Evolutionary conservation across 92 coral and sea anemone genomes (phyloP).

Genomic region (Epizoanthus illoricatus): DNA sequence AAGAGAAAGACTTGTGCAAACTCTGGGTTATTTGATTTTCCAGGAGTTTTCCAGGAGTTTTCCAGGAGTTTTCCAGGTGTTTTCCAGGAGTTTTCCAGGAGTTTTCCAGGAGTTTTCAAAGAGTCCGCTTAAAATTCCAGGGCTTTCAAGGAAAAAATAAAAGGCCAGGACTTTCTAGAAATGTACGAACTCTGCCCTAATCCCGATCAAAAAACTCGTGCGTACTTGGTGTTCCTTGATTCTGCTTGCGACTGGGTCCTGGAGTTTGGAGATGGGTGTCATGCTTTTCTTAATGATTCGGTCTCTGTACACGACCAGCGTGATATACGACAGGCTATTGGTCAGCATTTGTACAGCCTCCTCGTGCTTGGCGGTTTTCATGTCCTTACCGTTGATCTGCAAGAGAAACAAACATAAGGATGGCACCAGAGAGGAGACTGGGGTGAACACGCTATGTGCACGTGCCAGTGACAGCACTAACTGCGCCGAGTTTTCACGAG

Average conservation of each 20-base stretch:
- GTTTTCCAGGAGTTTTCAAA: too few relatives aligned
- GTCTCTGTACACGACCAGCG: slow-evolving; percentile 86
- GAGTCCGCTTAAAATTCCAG: too few relatives aligned
- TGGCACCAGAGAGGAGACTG: background rate
- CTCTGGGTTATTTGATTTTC: too few relatives aligned
- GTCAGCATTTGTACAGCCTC: slow-evolving; percentile 98
- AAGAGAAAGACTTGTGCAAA: too few relatives aligned
- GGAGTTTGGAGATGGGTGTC: slow-evolving; percentile 90
- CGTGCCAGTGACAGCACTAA: background rate
- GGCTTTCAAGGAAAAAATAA: too few relatives aligned
- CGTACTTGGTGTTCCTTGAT: slow-evolving; percentile 66
- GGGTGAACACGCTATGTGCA: background rate
- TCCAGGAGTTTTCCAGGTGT: too few relatives aligned
- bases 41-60: too few relatives aligned
- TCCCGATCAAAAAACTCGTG: background rate
- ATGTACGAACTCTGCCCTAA: background rate
- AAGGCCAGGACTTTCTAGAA: too few relatives aligned
- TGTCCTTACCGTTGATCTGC: slow-evolving; percentile 90
- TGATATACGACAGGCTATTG: slow-evolving; percentile 85
- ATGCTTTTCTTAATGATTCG: slow-evolving; percentile 87
- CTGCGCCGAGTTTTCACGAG: background rate
- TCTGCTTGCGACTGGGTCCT: slow-evolving; percentile 80
- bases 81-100: too few relatives aligned
- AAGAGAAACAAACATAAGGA: background rate
- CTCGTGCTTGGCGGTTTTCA: slow-evolving; percentile 92